Evolutionary conservation across 1,140 invertebrate species (phyloP).

Genomic region (Cheumatopsyche charites): DNA sequence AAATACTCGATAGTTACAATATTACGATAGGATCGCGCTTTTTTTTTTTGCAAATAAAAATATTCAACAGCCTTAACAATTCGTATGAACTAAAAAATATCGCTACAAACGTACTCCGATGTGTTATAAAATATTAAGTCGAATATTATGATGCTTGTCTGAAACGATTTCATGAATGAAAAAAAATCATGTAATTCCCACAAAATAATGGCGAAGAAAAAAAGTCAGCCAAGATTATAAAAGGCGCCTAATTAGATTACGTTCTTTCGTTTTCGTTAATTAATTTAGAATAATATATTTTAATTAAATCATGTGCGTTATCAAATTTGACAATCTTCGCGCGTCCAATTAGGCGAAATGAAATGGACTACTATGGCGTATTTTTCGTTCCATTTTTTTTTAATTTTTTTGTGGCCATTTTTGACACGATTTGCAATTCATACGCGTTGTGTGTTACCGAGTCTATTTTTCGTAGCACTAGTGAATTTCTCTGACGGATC

Average conservation of each 20-base stretch:
- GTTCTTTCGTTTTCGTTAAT: conserved; percentile 2
- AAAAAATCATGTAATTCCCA: too few relatives aligned
- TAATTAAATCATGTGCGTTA: conserved; percentile 25
- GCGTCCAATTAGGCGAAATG: conserved; percentile 26
- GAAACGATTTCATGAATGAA: too few relatives aligned
- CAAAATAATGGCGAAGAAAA: too few relatives aligned
- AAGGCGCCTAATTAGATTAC: conserved; percentile 15
- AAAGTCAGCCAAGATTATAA: neutral
- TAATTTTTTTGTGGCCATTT: neutral
- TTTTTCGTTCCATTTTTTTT: neutral
- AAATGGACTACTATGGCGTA: neutral
- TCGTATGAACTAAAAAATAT: too few relatives aligned
- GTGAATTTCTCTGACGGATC: too few relatives aligned
- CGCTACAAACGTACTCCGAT: too few relatives aligned
- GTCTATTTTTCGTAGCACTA: conserved; percentile 8
- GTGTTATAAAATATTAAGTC: too few relatives aligned
- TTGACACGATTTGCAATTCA: conserved; percentile 18
- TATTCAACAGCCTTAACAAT: too few relatives aligned
- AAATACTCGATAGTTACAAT: too few relatives aligned
- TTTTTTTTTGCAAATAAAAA: too few relatives aligned
- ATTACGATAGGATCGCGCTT: too few relatives aligned
- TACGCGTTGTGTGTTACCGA: neutral
- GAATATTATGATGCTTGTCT: too few relatives aligned
- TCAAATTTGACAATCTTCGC: conserved; percentile 24
- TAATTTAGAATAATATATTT: conserved; percentile 24